These are phyloP conservation scores for Oreochromis tanganicae DNA, from an alignment of 2,113 vertebrate genomes.

Conservation along the genomic window DNA sequence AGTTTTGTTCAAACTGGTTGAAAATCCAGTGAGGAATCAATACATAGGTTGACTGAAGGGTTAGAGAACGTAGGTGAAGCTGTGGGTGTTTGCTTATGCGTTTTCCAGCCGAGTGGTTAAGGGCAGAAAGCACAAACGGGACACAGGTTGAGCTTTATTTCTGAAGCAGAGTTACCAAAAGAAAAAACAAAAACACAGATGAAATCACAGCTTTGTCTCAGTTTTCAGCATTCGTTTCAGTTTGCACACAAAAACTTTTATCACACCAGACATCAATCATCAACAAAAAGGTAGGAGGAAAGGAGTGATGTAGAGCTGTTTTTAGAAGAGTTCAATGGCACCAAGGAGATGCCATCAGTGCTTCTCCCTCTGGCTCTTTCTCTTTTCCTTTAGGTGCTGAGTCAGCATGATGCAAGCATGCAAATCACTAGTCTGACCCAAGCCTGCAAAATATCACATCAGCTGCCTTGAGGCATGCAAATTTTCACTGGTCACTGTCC, in stretches of 20 bases:
- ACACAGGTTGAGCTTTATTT: neutral
- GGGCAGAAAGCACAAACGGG: neutral
- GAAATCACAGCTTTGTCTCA: neutral
- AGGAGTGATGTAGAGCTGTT: neutral
- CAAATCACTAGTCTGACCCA: neutral
- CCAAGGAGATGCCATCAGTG: neutral
- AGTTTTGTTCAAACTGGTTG: neutral
- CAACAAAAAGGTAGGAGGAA: neutral
- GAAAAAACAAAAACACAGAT: neutral
- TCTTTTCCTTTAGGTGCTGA: neutral
- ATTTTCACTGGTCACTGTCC: neutral
- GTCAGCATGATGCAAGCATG: constrained; percentile 25
- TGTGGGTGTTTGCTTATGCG: constrained; percentile 10
- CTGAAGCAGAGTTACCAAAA: neutral
- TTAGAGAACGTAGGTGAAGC: constrained; percentile 1
- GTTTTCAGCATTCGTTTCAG: neutral
- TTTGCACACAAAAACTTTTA: neutral
- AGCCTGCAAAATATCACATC: neutral
- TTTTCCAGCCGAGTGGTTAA: neutral
- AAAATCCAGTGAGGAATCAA: constrained; percentile 34
- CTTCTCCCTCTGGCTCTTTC: neutral
- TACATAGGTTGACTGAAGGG: constrained; percentile 10
- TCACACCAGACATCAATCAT: neutral
- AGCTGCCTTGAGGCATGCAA: neutral
- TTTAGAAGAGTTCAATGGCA: neutral